A percentile compares a stretch with the other conserved stretches of the same genome.
Evolutionary conservation across 2,888 invertebrate genomes (phyloP).

Genomic region (Theretra japonica): DNA sequence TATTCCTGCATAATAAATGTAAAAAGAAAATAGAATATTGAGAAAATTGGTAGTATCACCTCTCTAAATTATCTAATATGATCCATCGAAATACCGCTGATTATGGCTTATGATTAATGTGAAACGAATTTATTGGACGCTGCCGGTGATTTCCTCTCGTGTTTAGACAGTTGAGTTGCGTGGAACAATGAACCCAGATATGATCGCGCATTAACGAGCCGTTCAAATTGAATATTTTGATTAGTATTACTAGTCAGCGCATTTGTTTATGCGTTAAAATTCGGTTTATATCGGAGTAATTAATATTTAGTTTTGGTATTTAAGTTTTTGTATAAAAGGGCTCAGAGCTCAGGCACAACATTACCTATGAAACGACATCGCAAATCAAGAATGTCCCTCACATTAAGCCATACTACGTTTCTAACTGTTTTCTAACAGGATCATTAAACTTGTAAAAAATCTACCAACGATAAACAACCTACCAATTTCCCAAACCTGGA

Average conservation of each 20-base stretch:
- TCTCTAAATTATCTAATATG: constrained; percentile 17
- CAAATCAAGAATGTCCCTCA: too few relatives aligned
- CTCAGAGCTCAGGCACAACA: too few relatives aligned
- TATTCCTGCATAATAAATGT: too few relatives aligned
- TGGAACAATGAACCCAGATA: constrained; percentile 9
- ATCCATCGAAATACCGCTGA: constrained; percentile 26
- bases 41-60: constrained; percentile 4
- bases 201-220: constrained; percentile 2
- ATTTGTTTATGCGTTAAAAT: background rate
- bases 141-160: constrained; percentile 28
- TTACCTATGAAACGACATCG: too few relatives aligned
- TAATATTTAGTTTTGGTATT: background rate
- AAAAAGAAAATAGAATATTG: background rate
- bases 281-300: background rate
- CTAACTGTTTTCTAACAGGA: too few relatives aligned
- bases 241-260: background rate
- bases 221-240: background rate
- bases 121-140: constrained; percentile 33
- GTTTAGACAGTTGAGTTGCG: constrained; percentile 23
- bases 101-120: constrained; percentile 32
- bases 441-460: too few relatives aligned
- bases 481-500: too few relatives aligned
- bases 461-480: too few relatives aligned
- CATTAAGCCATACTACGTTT: too few relatives aligned
- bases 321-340: too few relatives aligned